Evolutionary conservation across 2,888 invertebrate genomes (phyloP).

Genomic region (Tetrapedia diversipes): DNA sequence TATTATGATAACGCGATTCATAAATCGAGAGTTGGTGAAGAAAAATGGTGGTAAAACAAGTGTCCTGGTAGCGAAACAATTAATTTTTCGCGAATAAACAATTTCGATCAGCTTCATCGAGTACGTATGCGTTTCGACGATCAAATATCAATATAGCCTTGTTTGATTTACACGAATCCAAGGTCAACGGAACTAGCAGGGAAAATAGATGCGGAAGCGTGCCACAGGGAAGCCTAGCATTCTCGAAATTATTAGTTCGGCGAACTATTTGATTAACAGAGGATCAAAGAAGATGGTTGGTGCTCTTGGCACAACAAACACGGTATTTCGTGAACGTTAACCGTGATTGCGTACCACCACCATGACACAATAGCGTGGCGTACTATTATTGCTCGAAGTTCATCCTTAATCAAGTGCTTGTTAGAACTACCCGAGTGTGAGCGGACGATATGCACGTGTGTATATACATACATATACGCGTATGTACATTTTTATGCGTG

Average conservation of each 20-base stretch:
- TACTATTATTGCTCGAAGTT: constrained; percentile 58
- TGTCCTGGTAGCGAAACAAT: not conserved
- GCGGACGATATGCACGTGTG: not conserved
- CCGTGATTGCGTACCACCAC: constrained; percentile 46
- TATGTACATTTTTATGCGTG: not conserved
- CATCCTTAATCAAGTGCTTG: constrained; percentile 64
- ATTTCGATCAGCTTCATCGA: not conserved
- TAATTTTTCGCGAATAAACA: not conserved
- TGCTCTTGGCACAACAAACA: constrained; percentile 3
- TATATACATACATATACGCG: not conserved
- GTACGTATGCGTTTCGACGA: not conserved
- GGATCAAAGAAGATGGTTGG: constrained; percentile 55
- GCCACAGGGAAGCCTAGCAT: constrained; percentile 2
- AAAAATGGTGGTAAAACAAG: not conserved
- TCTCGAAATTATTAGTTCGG: constrained; percentile 55
- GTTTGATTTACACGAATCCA: no score
- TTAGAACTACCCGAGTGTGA: constrained; percentile 56
- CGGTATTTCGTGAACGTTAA: constrained; percentile 38
- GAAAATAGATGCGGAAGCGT: not conserved
- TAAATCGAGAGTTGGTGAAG: no score
- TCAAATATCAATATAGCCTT: not conserved
- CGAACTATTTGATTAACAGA: constrained; percentile 56
- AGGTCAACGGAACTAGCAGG: not conserved
- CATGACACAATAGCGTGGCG: constrained; percentile 43
- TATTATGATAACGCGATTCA: constrained; percentile 5